phyloP scores from a whole-genome alignment of 1,140 invertebrate species.

The Reticulitermes speratus region DNA sequence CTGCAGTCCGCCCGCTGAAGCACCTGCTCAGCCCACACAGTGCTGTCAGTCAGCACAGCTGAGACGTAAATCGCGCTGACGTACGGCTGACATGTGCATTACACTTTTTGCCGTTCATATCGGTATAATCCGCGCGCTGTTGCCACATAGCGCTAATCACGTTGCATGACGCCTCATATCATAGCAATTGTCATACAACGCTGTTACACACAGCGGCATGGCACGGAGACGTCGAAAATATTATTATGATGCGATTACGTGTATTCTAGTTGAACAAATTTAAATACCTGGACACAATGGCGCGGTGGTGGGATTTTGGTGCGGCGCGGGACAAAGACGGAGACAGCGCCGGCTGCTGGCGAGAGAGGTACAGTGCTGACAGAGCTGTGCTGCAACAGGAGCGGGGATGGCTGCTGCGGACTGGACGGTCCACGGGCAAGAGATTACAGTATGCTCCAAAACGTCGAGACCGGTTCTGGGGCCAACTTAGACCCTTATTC shows the following conservation, averaged over 20 bases:
- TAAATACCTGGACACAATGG: constrained; percentile 3
- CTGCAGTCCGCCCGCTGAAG: too few relatives aligned
- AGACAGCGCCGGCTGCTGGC: background rate
- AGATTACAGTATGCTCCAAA: too few relatives aligned
- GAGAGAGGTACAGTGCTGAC: background rate
- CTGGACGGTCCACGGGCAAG: too few relatives aligned
- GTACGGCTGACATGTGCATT: background rate
- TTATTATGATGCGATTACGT: constrained; percentile 17
- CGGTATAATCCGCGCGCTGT: background rate
- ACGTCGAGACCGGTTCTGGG: too few relatives aligned
- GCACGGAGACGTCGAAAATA: background rate
- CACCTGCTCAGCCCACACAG: too few relatives aligned
- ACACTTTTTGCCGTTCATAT: background rate
- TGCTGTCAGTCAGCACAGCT: background rate
- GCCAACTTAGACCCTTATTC: too few relatives aligned
- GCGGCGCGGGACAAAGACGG: background rate
- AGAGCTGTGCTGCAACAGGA: background rate
- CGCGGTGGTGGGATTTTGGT: background rate
- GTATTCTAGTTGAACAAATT: constrained; percentile 17
- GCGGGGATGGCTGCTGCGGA: too few relatives aligned
- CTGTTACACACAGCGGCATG: background rate
- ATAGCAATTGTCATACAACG: background rate
- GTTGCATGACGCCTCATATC: constrained; percentile 14
- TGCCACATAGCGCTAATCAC: background rate
- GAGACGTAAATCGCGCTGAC: background rate